Percentiles rank a stretch among this genome's conserved stretches.
Evolutionary conservation across 2,113 vertebrate genomes (phyloP).

Genomic region (Coptodon bakossiorum): DNA sequence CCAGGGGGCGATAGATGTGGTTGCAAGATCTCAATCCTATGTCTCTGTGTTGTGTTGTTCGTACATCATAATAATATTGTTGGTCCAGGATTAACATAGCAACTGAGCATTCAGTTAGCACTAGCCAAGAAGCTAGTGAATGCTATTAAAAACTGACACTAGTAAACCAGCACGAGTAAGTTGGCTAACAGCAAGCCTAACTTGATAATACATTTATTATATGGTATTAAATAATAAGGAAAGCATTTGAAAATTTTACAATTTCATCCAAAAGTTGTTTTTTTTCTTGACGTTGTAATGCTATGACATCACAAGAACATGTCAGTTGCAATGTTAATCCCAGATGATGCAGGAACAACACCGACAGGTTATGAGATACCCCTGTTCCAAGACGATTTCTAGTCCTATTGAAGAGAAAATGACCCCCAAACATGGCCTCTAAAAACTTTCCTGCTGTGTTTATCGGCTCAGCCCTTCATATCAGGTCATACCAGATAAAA

Average conservation of each 20-base stretch:
- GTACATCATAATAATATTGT: neutral
- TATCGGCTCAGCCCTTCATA: neutral
- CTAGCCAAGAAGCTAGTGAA: neutral
- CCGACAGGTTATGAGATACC: neutral
- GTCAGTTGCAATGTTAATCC: neutral
- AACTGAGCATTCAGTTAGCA: neutral
- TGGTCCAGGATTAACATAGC: neutral
- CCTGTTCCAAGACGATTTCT: neutral
- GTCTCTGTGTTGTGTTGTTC: neutral
- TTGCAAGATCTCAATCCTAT: neutral
- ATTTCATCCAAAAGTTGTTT: neutral
- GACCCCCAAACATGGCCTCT: neutral
- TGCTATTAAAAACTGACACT: neutral
- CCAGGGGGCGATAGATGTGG: neutral
- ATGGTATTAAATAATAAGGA: neutral
- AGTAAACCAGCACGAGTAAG: neutral
- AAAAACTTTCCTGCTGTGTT: neutral
- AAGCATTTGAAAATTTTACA: neutral
- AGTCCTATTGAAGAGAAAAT: neutral
- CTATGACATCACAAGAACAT: neutral
- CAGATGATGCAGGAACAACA: neutral
- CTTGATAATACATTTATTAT: neutral
- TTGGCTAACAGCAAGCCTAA: neutral
- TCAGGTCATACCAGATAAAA: neutral
- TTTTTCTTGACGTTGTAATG: neutral